phyloP scores from a whole-genome alignment of 2,113 vertebrate genomes.

The Megaceryle torquata region DNA sequence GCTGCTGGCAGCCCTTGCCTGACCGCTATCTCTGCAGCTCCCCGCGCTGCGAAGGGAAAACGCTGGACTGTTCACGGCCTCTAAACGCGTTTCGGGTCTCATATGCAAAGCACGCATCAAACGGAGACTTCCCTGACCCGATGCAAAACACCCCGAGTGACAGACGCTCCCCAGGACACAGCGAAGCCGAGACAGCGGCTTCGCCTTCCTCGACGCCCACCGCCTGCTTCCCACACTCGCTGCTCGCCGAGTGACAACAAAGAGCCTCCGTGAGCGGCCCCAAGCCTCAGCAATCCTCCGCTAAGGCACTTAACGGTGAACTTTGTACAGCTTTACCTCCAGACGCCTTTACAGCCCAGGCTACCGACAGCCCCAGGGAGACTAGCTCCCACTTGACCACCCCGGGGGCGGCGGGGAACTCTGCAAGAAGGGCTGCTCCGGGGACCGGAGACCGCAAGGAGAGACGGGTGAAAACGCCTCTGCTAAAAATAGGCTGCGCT shows the following conservation, averaged over 20 bases:
- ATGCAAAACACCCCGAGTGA: accelerated
- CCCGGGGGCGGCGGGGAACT: neutral
- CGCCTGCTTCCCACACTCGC: neutral
- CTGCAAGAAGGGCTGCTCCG: neutral
- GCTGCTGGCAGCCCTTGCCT: neutral
- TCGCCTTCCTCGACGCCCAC: neutral
- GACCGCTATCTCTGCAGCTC: accelerated
- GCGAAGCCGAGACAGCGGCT: accelerated
- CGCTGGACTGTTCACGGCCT: accelerated
- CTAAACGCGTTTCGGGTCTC: accelerated
- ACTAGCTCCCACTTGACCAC: neutral
- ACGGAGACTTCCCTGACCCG: neutral
- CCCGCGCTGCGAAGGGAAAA: neutral
- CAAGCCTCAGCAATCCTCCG: neutral
- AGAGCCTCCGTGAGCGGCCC: neutral
- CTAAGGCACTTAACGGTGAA: neutral
- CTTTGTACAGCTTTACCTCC: neutral
- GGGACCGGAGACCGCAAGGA: neutral
- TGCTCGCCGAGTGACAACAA: neutral
- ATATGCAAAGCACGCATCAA: neutral
- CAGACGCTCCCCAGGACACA: accelerated
- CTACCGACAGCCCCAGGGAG: neutral
- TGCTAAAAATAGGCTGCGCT: neutral
- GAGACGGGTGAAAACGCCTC: neutral
- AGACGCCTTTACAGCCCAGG: neutral